These are phyloP conservation scores for Dicycla oo DNA, from an alignment of 2,888 invertebrate genomes.

Conservation along the genomic window DNA sequence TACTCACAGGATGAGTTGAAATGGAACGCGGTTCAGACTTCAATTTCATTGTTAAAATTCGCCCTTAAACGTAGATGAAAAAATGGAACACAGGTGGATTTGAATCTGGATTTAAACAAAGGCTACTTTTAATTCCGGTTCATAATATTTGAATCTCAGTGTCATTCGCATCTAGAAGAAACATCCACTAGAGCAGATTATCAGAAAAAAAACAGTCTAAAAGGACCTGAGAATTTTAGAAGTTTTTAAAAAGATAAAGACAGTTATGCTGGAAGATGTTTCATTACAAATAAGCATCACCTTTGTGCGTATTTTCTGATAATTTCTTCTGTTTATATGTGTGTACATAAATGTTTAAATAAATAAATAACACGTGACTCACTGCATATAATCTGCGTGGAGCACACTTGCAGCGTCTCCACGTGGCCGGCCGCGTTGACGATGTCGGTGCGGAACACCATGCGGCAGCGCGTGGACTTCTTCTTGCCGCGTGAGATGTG, in stretches of 20 bases:
- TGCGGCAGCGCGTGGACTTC: conserved; percentile 98
- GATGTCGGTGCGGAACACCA: conserved; percentile 97
- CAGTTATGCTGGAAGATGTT: not conserved
- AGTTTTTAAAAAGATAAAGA: not conserved
- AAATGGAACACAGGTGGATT: not conserved
- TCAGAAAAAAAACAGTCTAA: not conserved
- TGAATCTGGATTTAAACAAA: not conserved
- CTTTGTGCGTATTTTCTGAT: not conserved
- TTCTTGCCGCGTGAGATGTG: conserved; percentile 94
- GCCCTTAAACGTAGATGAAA: not conserved
- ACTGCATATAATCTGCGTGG: conserved; percentile 98
- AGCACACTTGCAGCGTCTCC: conserved; percentile 97
- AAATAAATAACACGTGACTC: conserved; percentile 78
- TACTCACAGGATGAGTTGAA: not conserved
- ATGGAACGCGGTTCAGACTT: not conserved
- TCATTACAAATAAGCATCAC: not conserved
- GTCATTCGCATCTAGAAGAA: no score
- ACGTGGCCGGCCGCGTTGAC: conserved; percentile 93
- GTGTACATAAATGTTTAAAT: not conserved
- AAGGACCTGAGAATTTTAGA: not conserved
- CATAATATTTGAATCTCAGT: not conserved
- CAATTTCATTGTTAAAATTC: not conserved
- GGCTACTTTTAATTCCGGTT: not conserved
- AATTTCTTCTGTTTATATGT: not conserved
- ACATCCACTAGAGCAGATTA: no score